Evolutionary conservation across 2,113 vertebrate species (phyloP).

Genomic region (Willisornis vidua): DNA sequence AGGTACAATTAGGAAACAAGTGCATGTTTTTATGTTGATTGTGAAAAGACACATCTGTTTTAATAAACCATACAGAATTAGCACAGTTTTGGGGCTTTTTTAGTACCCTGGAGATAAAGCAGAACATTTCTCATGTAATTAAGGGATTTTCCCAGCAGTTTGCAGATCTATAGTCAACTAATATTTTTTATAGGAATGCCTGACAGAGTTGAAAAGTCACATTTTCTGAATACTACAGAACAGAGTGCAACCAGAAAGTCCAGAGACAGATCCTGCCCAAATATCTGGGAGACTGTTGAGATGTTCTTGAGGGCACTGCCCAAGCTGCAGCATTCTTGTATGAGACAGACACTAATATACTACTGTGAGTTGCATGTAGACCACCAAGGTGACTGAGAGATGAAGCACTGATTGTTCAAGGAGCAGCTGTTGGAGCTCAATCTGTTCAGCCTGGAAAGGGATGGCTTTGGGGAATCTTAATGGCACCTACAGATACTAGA

Average conservation of each 20-base stretch:
- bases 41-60: conserved; percentile 51
- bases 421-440: not conserved
- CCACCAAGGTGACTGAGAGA: not conserved
- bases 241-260: not conserved
- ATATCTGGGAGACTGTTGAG: not conserved
- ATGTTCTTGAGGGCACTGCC: too few relatives aligned
- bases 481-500: not conserved
- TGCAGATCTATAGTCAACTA: not conserved
- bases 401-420: not conserved
- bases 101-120: not conserved
- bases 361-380: accelerated
- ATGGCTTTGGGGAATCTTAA: not conserved
- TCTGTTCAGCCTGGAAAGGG: not conserved
- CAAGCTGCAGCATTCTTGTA: not conserved
- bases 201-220: not conserved
- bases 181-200: not conserved
- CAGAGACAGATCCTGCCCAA: not conserved
- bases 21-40: conserved; percentile 48
- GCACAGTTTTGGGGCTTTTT: not conserved
- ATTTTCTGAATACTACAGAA: not conserved
- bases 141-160: not conserved
- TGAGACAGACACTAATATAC: not conserved
- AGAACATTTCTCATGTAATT: not conserved
- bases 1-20: conserved; percentile 40
- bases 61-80: conserved; percentile 22